Evolutionary conservation across 1,140 invertebrate species (phyloP), one percentile per base, ranked within the genome.

Genomic region (Drosophila pseudoobscura): DNA sequence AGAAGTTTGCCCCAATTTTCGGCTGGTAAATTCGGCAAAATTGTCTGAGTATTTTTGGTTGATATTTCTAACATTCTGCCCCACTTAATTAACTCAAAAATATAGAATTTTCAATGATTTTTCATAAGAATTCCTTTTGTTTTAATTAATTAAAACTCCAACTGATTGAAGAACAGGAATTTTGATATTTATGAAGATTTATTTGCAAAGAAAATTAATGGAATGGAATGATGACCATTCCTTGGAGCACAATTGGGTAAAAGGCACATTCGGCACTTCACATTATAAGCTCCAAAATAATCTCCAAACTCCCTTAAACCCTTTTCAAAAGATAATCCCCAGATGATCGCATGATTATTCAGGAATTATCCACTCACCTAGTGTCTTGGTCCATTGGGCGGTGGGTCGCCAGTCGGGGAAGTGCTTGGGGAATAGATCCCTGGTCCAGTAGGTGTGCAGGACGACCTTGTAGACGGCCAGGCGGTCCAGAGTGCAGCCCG

Each of bases 361-460:
- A 24, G 6, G 3, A 26, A 52, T 20, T 35, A 1, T 7, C 0
- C 0, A 29, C 96, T 95, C 91, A 98, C 97, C 97, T 92, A 97
- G 94, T 66, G 97, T 93, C 92, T 96, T 96, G 84, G 96, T 96
- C 95, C 96, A 98, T 91, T 98, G 97, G 3, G 97, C 97, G 1
- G 95, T 95, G 15, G 97, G 97, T 91, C 97, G 94, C 96, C 96
- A 97, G 89, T 96, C 96, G 1, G 97, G 97, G 91, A 97, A 98
- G 92, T 98, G 97, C 87, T 97, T 97, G 22, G 97, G 97, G 90
- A 98, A 98, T 80, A 95, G 94, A 70, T 96, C 95, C 56, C 95
- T 93, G n/a, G 96, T 96, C 97, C 97, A 98, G 90, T 96, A 96
- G 41, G 96, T 97, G 90, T 96, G 95, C 84, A 98, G 91, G 29